Conservation (phyloP, 1,140 invertebrate species). For the Drosophila leontia region DNA sequence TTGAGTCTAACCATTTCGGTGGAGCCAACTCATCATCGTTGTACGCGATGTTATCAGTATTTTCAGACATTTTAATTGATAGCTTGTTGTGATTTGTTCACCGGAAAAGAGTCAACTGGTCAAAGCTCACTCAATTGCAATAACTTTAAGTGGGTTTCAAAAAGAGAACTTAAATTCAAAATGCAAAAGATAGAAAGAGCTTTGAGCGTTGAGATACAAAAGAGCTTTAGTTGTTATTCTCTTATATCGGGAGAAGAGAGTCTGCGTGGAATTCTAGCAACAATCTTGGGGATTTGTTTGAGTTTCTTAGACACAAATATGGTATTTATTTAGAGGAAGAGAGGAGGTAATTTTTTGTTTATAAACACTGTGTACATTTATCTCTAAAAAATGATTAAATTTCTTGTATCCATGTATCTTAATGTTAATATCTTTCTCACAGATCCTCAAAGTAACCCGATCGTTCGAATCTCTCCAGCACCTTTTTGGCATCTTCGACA, state of each 20-base stretch:
- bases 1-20: slow-evolving; percentile 59
- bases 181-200: not conserved
- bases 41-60: slow-evolving; percentile 12
- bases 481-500: slow-evolving; percentile 41
- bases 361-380: not conserved
- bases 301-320: not conserved
- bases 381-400: not conserved
- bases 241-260: not conserved
- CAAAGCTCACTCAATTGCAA: not conserved
- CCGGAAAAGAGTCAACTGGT: slow-evolving; percentile 7
- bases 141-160: not conserved
- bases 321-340: not conserved
- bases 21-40: slow-evolving; percentile 69
- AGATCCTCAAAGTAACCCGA: slow-evolving; percentile 53
- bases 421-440: not conserved
- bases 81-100: not conserved
- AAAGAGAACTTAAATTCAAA: not conserved
- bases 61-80: slow-evolving; percentile 25
- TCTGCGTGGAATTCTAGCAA: not conserved
- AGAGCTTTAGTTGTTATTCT: slow-evolving; percentile 5
- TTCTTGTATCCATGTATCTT: too few species aligned
- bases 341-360: not conserved
- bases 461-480: slow-evolving; percentile 50
- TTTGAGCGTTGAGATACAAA: not conserved
- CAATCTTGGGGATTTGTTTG: not conserved